These are phyloP conservation scores for Oceanodroma tethys DNA, from an alignment of 2,113 vertebrate genomes.

Conservation along the genomic window DNA sequence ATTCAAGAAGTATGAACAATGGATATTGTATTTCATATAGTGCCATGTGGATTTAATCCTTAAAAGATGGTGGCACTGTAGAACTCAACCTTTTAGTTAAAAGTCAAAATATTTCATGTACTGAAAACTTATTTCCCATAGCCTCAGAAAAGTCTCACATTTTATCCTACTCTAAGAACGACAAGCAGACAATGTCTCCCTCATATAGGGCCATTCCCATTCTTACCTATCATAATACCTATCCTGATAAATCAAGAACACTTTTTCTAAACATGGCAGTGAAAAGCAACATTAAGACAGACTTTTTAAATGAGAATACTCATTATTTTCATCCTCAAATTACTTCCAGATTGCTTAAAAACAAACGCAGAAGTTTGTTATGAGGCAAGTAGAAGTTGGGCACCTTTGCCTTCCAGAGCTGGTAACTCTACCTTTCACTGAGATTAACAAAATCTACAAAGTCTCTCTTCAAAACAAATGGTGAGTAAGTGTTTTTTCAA, in stretches of 20 bases:
- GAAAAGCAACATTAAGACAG: not conserved
- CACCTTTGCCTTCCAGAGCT: not conserved
- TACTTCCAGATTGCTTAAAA: not conserved
- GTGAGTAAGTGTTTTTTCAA: not conserved
- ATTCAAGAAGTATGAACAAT: slow-evolving; percentile 59
- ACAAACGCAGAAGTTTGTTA: not conserved
- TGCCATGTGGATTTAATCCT: slow-evolving; percentile 47
- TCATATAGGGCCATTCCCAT: not conserved
- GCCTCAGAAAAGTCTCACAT: not conserved
- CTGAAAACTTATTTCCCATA: not conserved
- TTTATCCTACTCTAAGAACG: not conserved
- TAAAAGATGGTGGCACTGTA: slow-evolving; percentile 35
- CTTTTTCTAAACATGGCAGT: not conserved
- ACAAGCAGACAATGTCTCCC: not conserved
- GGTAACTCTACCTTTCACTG: not conserved
- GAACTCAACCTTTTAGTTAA: not conserved
- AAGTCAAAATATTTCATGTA: not conserved
- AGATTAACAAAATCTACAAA: not conserved
- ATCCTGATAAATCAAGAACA: not conserved
- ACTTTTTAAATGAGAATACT: not conserved
- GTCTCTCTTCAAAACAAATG: not conserved
- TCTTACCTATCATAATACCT: not conserved
- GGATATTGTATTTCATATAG: slow-evolving; percentile 44
- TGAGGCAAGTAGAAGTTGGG: not conserved
- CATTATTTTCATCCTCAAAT: not conserved